These are phyloP conservation scores for Promerops cafer DNA, from an alignment of 2,113 vertebrate species.

Conservation along the genomic window DNA sequence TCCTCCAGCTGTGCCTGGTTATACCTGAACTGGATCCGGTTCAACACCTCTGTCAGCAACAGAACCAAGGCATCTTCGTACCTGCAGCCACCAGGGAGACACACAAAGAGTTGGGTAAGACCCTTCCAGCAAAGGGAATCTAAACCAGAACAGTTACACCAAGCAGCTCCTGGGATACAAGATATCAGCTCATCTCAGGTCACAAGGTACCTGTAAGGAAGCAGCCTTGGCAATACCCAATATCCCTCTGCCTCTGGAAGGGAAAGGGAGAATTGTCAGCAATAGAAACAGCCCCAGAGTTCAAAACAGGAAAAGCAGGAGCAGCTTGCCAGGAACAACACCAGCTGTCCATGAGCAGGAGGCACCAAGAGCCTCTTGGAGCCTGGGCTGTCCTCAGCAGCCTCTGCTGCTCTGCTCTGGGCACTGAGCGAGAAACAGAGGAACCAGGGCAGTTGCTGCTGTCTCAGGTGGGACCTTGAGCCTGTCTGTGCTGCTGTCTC, in stretches of 20 bases:
- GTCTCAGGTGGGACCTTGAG: not conserved
- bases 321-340: not conserved
- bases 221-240: not conserved
- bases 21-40: conserved; percentile 94
- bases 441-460: not conserved
- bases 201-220: not conserved
- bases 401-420: not conserved
- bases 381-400: not conserved
- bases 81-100: conserved; percentile 57
- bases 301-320: not conserved
- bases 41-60: conserved; percentile 90
- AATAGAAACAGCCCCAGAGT: not conserved
- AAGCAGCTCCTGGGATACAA: not conserved
- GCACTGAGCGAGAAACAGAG: not conserved
- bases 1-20: conserved; percentile 97
- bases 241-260: not conserved
- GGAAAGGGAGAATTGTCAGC: not conserved
- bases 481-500: not conserved
- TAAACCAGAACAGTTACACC: not conserved
- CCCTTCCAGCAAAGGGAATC: not conserved
- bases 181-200: not conserved
- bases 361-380: not conserved
- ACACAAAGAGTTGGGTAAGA: not conserved
- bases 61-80: conserved; percentile 95
- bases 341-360: not conserved